Evolutionary conservation across 2,888 invertebrate species (phyloP), one percentile per base, ranked within the genome.

Genomic region (Carpatolechia fugitivella): DNA sequence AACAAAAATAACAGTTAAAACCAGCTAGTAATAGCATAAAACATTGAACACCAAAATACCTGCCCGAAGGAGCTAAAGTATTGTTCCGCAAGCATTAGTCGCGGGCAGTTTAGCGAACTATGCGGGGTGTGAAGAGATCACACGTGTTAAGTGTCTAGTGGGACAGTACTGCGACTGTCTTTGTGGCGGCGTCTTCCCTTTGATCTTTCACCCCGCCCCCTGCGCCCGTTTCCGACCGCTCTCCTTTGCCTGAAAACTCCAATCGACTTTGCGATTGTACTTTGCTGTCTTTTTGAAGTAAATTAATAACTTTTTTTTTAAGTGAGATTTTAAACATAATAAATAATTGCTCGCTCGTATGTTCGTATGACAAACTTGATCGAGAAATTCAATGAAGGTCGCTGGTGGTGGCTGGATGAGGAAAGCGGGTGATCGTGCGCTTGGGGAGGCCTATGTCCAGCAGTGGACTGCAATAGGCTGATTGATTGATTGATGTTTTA

Each of bases 161-260:
- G 24, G 29, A 29, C 29, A 44, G 24, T 44, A 6, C 38, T 10
- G 18, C 40, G 11, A 18, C 44, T 44, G 44, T 44, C 44, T 44
- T 44, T 44, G 44, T 44, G 44, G 44, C 44, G 44, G 44, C 44
- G 24, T 44, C 20, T 44, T 44, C 44, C 44, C 44, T 44, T 44
- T 44, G 44, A 44, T 44, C 44, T 44, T n/a, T 18, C 18, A 8
- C 18, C 18, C 40, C 40, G 40, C 20, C 24, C 44, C 24, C 29
- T 20, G 29, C 29, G 24, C 44, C 24, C 41, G 41, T 18, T 20
- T n/a, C 3, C 38, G 10, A 1, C n/a, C 24, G 29, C 44, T 10
- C 20, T 18, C n/a, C 49, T 49, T 49, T 48, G 35, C 49, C 14
- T 49, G 35, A 35, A 31, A 49, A 49, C 49, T 49, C 16, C 49